Percentiles rank a stretch among this genome's conserved stretches.
Evolutionary conservation across 2,888 invertebrate species (phyloP).

Genomic region (Drosophila robusta): DNA sequence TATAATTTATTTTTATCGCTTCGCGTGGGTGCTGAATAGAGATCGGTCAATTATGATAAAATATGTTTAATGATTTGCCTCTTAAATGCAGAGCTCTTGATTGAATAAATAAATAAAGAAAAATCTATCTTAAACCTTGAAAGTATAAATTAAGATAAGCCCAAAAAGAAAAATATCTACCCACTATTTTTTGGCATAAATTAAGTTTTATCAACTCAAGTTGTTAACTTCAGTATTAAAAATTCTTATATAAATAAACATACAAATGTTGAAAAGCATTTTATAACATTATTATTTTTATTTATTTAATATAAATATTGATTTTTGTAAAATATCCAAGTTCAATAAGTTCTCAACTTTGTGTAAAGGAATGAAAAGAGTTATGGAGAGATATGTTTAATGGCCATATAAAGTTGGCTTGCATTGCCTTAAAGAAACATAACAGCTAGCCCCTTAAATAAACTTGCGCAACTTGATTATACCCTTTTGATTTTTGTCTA

Average conservation of each 20-base stretch:
- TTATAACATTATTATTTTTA: too few relatives aligned
- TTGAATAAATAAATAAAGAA: too few relatives aligned
- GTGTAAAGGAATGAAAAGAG: not conserved
- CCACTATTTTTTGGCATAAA: too few relatives aligned
- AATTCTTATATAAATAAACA: too few relatives aligned
- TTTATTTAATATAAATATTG: too few relatives aligned
- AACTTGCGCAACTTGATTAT: slow-evolving; percentile 19
- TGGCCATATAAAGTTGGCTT: slow-evolving; percentile 2
- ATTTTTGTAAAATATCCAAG: too few relatives aligned
- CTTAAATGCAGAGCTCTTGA: not conserved
- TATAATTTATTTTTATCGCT: not conserved
- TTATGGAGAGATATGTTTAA: not conserved
- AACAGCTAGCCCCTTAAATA: slow-evolving; percentile 10
- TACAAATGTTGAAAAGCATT: too few relatives aligned
- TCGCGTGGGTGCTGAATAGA: not conserved
- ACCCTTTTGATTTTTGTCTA: slow-evolving; percentile 26
- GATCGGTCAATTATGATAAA: not conserved
- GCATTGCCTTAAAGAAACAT: slow-evolving; percentile 2
- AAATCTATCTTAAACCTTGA: too few relatives aligned
- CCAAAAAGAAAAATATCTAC: not conserved
- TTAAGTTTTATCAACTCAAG: too few relatives aligned
- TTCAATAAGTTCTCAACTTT: not conserved
- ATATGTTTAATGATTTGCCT: not conserved
- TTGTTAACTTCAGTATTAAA: too few relatives aligned
- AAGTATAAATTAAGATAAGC: too few relatives aligned